Conservation (phyloP, 1,140 invertebrate species). For the Tribolium castaneum region DNA sequence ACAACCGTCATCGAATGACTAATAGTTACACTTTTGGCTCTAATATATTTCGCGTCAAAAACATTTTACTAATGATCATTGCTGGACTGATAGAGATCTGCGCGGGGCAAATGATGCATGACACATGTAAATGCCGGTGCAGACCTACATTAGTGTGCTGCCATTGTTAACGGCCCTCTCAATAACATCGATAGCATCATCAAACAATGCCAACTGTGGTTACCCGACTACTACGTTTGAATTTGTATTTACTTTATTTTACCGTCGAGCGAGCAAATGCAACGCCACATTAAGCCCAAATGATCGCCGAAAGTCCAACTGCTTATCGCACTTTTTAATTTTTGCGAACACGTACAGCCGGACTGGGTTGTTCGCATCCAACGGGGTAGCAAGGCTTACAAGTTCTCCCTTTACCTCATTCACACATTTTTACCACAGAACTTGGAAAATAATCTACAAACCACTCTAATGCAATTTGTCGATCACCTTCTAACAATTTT, state of each 20-base stretch:
- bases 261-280: constrained; percentile 51
- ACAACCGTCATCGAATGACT: constrained; percentile 56
- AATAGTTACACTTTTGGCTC: constrained; percentile 53
- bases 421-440: no score
- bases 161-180: constrained; percentile 59
- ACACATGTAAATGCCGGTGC: constrained; percentile 54
- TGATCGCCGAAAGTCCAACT: not conserved
- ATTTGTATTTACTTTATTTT: constrained; percentile 59
- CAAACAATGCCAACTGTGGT: constrained; percentile 60
- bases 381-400: no score
- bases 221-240: constrained; percentile 55
- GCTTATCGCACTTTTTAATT: constrained; percentile 23
- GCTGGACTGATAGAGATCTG: constrained; percentile 48
- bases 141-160: constrained; percentile 50
- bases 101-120: constrained; percentile 55
- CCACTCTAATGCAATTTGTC: no score
- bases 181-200: constrained; percentile 60
- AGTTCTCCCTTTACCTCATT: no score
- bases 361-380: no score
- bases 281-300: constrained; percentile 46
- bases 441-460: no score
- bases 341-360: not conserved
- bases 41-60: constrained; percentile 59
- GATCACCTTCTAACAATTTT: no score
- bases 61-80: constrained; percentile 59